Base-by-base conservation (phyloP, 2,113 vertebrate species). In the Bolborhynchus lineola region DNA sequence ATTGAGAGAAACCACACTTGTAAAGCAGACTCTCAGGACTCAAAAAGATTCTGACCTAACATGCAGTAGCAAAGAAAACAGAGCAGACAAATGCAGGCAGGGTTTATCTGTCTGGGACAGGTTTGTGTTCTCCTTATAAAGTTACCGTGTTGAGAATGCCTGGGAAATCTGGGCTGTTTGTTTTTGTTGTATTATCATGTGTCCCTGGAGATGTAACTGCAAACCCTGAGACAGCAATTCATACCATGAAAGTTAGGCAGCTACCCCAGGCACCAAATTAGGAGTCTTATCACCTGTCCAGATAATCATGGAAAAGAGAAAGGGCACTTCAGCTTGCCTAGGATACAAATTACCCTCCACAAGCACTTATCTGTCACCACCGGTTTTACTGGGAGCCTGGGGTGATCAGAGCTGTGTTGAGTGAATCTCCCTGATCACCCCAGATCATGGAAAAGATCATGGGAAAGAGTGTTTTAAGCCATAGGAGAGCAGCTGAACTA, bases 191-290 rank as follows among this genome's bases (percentile, higher is more conserved):
- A 95, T 89, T 89, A 93, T 82, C 89, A 25, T 89, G 94, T 90
- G 84, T 97, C 94, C 93, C 91, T 95, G 93, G 95, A 97, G 95
- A 97, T 64, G 96, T 82, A 95, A 96, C 93, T 93, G 84, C 95
- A 96, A 96, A 91, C 87, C 87, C 62, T 0, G 12, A 93, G 91
- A 60, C 90, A 91, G 83, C 46, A 3, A 95, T 87, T 95, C 93
- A 89, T 92, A 72, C 86, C 93, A 91, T 70, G 55, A 33, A 91
- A 95, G 86, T 92, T 80, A 92, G 72, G 82, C 86, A 90, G 82
- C 86, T 80, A 87, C 87, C 86, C 92, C 87, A 87, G 93, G 62
- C 67, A 90, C 90, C 82, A 93, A 95, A 87, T 92, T 80, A 87
- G 93, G 90, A 75, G 69, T 62, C 94, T 97, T 95, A 96, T 96